phyloP scores from a whole-genome alignment of 2,113 vertebrate genomes.

The Pangasianodon gigas region DNA sequence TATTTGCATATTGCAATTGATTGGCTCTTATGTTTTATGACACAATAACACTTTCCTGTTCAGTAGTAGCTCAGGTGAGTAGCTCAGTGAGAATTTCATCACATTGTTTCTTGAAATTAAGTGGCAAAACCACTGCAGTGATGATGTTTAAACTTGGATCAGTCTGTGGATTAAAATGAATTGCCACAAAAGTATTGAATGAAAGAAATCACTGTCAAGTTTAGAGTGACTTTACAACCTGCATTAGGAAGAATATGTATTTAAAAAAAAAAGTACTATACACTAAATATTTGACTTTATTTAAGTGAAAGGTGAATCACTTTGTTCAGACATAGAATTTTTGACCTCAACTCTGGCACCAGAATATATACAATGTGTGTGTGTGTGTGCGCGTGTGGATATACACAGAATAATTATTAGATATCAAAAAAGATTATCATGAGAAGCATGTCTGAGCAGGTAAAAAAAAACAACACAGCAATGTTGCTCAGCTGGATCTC shows the following conservation, averaged over 20 bases:
- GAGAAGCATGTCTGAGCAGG: slow-evolving; percentile 31
- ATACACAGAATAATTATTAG: not conserved
- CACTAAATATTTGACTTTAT: not conserved
- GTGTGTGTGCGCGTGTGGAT: slow-evolving; percentile 8
- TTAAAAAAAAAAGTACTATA: not conserved
- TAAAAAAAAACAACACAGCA: not conserved
- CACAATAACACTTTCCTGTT: not conserved
- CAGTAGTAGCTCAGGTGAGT: not conserved
- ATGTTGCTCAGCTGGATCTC: slow-evolving; percentile 37
- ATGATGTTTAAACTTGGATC: not conserved
- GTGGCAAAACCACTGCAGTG: not conserved
- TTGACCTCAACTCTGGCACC: not conserved
- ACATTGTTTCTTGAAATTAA: not conserved
- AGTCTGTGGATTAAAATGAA: not conserved
- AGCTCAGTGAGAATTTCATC: not conserved
- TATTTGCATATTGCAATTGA: not conserved
- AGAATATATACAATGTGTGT: not conserved
- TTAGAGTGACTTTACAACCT: not conserved
- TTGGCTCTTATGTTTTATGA: not conserved
- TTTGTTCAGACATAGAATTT: not conserved
- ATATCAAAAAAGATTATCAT: not conserved
- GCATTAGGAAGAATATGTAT: not conserved
- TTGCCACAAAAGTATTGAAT: not conserved
- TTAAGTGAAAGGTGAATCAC: not conserved
- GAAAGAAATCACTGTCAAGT: not conserved